phyloP scores from a whole-genome alignment of 2,888 invertebrate species.

The Tenthredo scrophulariae region DNA sequence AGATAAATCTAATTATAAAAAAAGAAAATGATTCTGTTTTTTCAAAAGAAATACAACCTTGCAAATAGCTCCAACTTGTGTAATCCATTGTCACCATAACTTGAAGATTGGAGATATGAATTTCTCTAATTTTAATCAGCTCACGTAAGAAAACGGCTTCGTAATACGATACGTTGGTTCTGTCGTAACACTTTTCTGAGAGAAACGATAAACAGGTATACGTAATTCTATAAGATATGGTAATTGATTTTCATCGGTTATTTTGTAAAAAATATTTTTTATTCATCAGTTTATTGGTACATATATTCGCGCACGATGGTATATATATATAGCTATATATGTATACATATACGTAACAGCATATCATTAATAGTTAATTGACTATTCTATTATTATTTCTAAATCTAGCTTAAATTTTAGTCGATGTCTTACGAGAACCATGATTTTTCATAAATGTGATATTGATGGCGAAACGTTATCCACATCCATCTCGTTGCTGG shows the following conservation, averaged over 20 bases:
- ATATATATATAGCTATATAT: neutral
- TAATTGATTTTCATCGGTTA: neutral
- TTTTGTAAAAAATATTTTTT: constrained; percentile 42
- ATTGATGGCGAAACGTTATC: neutral
- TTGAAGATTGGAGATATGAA: constrained; percentile 1
- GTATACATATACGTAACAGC: neutral
- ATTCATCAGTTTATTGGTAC: constrained; percentile 42
- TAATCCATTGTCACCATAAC: neutral
- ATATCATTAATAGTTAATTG: constrained; percentile 19
- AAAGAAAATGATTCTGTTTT: neutral
- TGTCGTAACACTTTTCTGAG: neutral
- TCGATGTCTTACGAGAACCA: constrained; percentile 36
- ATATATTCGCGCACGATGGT: constrained; percentile 6
- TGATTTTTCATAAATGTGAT: neutral
- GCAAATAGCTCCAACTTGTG: neutral
- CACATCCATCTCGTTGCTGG: neutral
- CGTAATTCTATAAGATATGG: neutral
- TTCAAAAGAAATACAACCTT: neutral
- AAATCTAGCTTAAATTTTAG: constrained; percentile 17
- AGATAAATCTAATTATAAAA: neutral
- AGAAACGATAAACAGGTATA: constrained; percentile 6
- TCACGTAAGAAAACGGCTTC: constrained; percentile 31
- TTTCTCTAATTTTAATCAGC: constrained; percentile 21
- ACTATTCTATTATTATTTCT: constrained; percentile 25
- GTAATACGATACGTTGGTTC: neutral